Percentiles rank a stretch among this genome's conserved stretches.
phyloP scores from a whole-genome alignment of 2,888 invertebrate genomes.

The Diarsia dahlii region DNA sequence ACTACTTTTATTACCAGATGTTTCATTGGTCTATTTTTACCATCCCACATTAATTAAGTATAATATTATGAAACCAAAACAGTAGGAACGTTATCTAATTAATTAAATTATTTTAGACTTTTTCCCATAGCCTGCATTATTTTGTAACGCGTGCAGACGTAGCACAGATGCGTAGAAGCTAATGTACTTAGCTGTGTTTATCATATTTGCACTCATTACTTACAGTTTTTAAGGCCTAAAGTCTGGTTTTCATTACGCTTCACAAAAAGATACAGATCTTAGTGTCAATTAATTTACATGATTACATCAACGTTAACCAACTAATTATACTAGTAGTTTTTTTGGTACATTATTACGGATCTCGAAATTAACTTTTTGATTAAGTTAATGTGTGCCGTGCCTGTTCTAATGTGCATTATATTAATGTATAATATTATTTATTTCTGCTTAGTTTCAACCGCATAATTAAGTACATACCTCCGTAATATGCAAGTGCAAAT shows the following conservation, averaged over 20 bases:
- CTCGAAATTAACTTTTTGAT: slow-evolving; percentile 59
- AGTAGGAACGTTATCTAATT: neutral
- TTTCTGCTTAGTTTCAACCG: too few relatives aligned
- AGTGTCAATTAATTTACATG: slow-evolving; percentile 75
- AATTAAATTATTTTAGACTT: neutral
- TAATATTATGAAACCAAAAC: slow-evolving; percentile 13
- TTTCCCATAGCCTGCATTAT: slow-evolving; percentile 39
- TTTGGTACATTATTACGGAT: slow-evolving; percentile 34
- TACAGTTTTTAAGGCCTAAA: slow-evolving; percentile 72
- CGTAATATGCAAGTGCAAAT: neutral
- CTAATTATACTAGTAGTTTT: slow-evolving; percentile 68
- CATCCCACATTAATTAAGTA: slow-evolving; percentile 25
- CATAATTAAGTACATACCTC: too few relatives aligned
- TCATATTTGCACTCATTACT: slow-evolving; percentile 55
- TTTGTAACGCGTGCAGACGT: slow-evolving; percentile 13
- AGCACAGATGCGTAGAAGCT: slow-evolving; percentile 16
- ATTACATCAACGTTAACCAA: slow-evolving; percentile 69
- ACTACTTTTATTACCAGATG: neutral
- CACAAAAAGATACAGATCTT: slow-evolving; percentile 78
- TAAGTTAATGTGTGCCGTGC: slow-evolving; percentile 20
- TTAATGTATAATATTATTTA: neutral
- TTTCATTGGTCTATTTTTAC: slow-evolving; percentile 9
- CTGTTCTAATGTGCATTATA: neutral
- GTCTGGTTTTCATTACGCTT: slow-evolving; percentile 73
- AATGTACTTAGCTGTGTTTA: neutral